Percentiles rank a stretch among this genome's conserved stretches.
These are phyloP conservation scores for Elysia chlorotica DNA, from an alignment of 1,140 invertebrate species.

Conservation along the genomic window DNA sequence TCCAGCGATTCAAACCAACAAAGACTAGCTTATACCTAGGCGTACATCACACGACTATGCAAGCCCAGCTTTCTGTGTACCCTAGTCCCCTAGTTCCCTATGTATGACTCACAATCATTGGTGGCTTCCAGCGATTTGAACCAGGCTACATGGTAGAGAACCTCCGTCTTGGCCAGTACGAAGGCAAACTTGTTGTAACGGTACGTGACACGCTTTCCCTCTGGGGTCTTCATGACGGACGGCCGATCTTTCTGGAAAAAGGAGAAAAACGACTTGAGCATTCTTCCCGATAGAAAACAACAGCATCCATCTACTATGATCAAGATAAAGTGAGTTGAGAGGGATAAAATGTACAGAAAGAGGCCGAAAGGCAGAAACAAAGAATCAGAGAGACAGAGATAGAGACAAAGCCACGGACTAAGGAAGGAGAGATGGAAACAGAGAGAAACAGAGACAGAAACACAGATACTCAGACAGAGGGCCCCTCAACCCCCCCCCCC, in stretches of 20 bases:
- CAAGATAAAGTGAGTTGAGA: too few species aligned
- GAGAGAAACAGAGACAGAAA: too few species aligned
- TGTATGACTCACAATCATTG: constrained; percentile 36
- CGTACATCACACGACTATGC: too few species aligned
- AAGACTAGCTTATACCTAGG: too few species aligned
- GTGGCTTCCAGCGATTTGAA: constrained; percentile 43
- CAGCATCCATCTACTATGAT: too few species aligned
- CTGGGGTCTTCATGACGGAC: constrained; percentile 22
- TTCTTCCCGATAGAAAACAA: too few species aligned
- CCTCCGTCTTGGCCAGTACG: constrained; percentile 56
- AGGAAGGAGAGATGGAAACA: background rate
- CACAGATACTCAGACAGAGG: background rate
- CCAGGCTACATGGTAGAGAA: constrained; percentile 65
- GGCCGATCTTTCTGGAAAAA: constrained; percentile 18
- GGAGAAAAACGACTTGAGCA: too few species aligned
- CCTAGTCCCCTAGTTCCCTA: too few species aligned
- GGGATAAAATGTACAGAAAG: too few species aligned
- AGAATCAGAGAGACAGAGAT: background rate
- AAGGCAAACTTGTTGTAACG: constrained; percentile 69
- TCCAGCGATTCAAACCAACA: too few species aligned
- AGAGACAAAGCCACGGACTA: background rate
- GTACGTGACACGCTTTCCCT: constrained; percentile 50
- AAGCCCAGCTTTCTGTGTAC: too few species aligned
- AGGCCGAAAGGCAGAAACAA: background rate
- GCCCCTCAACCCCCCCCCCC: background rate